Evolutionary conservation across 2,888 invertebrate species (phyloP), one percentile per base, ranked within the genome.

Genomic region (Spodoptera exigua): DNA sequence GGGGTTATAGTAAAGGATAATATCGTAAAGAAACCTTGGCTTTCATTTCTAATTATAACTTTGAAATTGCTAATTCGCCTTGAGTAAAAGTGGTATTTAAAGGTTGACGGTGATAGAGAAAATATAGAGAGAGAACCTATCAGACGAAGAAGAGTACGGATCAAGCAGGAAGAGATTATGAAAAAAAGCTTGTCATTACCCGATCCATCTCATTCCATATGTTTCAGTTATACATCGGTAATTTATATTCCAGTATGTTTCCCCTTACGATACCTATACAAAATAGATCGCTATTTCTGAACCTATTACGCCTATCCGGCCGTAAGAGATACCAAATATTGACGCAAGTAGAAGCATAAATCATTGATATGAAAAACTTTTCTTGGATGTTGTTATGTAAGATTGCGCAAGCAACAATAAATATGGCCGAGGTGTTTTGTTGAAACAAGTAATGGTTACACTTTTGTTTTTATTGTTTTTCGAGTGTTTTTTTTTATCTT

Each of bases 321-420:
- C 49, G 77, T 69, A 62, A 73, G 76, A 76, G 77, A 76, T 77
- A 81, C 74, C 79, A 80, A 80, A 82, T 81, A 82, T 82, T 81
- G 79, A 81, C 74, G 72, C 64, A 71, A 79, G 74, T 69, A 58
- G 60, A 70, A 74, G 70, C 70, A 71, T 81, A 79, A 82, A 82
- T 82, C 81, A 82, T 73, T 71, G 70, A 76, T 79, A 77, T 77
- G 73, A 72, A 78, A 27, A 76, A 71, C 64, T 81, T 80, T 70
- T 54, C 61, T 49, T 53, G 63, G 73, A 60, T 73, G 48, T 48
- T 54, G 63, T 75, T 67, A 64, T 46, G 48, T 66, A 64, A 73
- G 64, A 61, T 63, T 64, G 58, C 48, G 49, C 44, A 43, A 61
- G 70, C 61, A 61, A 61, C 64, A 66, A 62, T 68, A 55, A 55